Evolutionary conservation across 2,888 invertebrate genomes (phyloP), one percentile per base, ranked within the genome.

Genomic region (Platycnemis pennipes): DNA sequence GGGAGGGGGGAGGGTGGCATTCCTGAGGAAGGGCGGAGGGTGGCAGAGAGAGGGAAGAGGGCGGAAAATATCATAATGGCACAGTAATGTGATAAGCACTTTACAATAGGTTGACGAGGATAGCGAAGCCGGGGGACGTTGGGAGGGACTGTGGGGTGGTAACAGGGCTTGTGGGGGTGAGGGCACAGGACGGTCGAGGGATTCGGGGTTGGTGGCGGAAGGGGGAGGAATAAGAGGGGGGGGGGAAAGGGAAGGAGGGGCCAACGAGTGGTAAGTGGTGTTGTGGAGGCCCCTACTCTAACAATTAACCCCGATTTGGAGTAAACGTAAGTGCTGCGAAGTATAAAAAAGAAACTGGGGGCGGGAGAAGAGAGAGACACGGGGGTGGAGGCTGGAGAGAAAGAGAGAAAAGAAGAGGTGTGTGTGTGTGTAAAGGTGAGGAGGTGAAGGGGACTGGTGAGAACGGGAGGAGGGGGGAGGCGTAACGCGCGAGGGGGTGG

Each of bases 261-360:
- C 16, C 37, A 63, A 37, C 63, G 63, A 63, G 63, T 26, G 26
- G 77, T 77, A 37, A 77, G 77, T 77, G 37, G 77, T 77, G 77
- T 77, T 77, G 37, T 42, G 63, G 69, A 69, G 69, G 63, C 63
- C 56, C 63, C 56, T 89, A 63, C 89, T 89, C 91, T 91, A 63
- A 89, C 91, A 91, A 91, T 91, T 91, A 63, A 91, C 91, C 91
- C 44, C 91, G 69, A 91, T 91, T n/a, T 63, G 53, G 89, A 89
- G 89, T 89, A 89, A 44, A 63, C 63, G 91, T 45, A n/a, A 91
- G 63, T 91, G 91, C 91, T 91, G 91, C 63, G 56, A 63, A 44
- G 56, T 69, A 63, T 91, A 91, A 19, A 44, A 11, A 22, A 44
- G 31, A 42, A 42, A 44, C 37, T 44, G 13, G n/a, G 44, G 86